Conservation (phyloP, 2,797 vertebrate species). For the Pelodytes ibericus region DNA sequence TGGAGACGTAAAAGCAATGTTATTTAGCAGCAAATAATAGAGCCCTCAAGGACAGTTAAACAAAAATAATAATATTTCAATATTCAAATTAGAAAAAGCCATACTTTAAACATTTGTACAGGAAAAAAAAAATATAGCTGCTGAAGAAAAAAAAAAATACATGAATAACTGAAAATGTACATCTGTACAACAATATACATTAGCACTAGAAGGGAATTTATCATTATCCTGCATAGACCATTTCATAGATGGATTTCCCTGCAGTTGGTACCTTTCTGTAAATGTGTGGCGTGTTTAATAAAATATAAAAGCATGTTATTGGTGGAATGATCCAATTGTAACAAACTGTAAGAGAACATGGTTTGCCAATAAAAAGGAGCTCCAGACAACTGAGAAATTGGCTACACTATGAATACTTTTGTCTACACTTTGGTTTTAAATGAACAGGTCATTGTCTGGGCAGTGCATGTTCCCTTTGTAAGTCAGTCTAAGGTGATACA, state of each 20-base stretch:
- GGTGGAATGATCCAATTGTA: conserved; percentile 44
- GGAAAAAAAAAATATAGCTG: conserved; percentile 78
- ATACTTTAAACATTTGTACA: conserved; percentile 89
- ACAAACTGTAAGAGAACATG: conserved; percentile 1
- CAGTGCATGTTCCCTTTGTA: conserved; percentile 67
- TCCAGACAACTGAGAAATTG: background rate
- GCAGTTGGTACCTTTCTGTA: conserved; percentile 92
- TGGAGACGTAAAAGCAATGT: conserved; percentile 87
- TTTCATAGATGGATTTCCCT: conserved; percentile 82
- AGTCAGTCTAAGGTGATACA: conserved; percentile 60
- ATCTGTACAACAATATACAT: conserved; percentile 98
- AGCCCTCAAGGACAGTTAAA: conserved; percentile 83
- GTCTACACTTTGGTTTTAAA: conserved; percentile 74
- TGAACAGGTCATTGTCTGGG: conserved; percentile 65
- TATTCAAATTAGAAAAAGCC: conserved; percentile 82
- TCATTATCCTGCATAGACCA: conserved; percentile 97
- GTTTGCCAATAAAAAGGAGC: background rate
- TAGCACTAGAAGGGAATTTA: conserved; percentile 86
- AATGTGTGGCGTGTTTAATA: conserved; percentile 77
- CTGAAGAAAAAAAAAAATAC: conserved; percentile 82
- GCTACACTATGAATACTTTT: conserved; percentile 57
- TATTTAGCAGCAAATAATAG: conserved; percentile 92
- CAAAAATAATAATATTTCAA: conserved; percentile 79
- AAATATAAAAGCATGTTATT: conserved; percentile 48
- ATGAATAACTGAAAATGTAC: conserved; percentile 84